Base-by-base conservation (phyloP, 2,888 invertebrate species). In the Notodonta dromedarius region DNA sequence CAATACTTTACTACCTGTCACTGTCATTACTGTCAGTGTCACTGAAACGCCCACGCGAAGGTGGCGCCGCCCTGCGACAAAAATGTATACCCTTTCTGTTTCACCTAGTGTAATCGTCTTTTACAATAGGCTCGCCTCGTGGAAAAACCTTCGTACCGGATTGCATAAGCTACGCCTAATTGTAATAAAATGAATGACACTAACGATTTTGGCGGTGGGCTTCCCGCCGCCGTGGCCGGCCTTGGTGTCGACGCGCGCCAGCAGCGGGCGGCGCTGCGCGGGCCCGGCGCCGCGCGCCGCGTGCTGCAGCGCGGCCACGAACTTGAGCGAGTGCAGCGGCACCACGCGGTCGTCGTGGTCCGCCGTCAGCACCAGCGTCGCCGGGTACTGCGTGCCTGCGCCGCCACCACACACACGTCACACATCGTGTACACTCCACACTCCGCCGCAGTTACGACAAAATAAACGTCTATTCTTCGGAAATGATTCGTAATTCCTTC, bases 281-380 rank as follows among this genome's bases (percentile, higher is more conserved):
- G 70, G 81, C 62, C 24, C 24, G 24, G 69, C 81, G 62, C 87
- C 85, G 58, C 88, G 86, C 52, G 95, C 96, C 14, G 94, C 94
- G 80, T 97, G 94, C 84, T 99, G 99, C 65, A 99, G 93, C 77
- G 97, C 95, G 2, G 99, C 99, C 64, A 98, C 96, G 90, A 97
- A 98, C 93, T 99, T 99, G 56, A 99, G 95, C 65, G 99, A 98
- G 94, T 99, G 99, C 71, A 98, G 95, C 57, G 99, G 99, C 71
- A 99, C 99, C 69, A 99, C 99, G 74, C 99, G 96, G 94, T 99
- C 99, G 93, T 99, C 99, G 91, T 99, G 99, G 94, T 99, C 99
- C 24, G 98, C 99, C n/a, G 99, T 99, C 74, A 98, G 93, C 65
- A 99, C 95, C 69, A 99, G 93, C 24, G 97, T 97, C 16, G 99